Conservation (phyloP, 2,797 vertebrate genomes). For the Hydrolagus colliei region DNA sequence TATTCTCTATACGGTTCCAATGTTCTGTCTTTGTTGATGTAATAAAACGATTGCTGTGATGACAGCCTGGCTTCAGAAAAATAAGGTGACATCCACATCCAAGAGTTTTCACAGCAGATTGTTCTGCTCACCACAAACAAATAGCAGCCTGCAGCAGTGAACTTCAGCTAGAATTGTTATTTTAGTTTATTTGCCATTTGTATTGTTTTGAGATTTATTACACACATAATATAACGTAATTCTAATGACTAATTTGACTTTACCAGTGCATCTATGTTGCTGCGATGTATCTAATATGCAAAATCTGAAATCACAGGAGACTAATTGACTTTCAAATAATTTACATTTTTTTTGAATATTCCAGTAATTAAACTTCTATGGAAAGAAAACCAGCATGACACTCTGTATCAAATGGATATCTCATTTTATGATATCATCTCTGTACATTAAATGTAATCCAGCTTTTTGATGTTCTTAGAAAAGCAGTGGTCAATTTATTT, state of each 20-base stretch:
- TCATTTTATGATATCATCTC: background rate
- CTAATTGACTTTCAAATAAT: conserved; percentile 7
- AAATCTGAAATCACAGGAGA: conserved; percentile 19
- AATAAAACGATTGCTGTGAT: background rate
- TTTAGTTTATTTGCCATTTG: conserved; percentile 17
- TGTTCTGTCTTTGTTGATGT: background rate
- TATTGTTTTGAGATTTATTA: conserved; percentile 5
- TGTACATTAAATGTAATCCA: background rate
- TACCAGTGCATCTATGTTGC: background rate
- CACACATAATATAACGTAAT: background rate
- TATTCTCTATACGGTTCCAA: background rate
- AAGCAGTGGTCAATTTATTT: background rate
- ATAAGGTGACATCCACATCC: background rate
- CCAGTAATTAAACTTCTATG: conserved; percentile 15
- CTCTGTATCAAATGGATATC: background rate
- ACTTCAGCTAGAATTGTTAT: background rate
- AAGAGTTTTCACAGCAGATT: background rate
- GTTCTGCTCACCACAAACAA: background rate
- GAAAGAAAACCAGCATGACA: background rate
- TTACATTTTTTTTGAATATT: background rate
- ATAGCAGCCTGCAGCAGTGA: background rate
- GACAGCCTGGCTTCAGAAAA: background rate
- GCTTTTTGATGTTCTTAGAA: background rate
- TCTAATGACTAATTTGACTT: conserved; percentile 26
- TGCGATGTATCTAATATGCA: background rate